Evolutionary conservation across 2,113 vertebrate species (phyloP).

Genomic region (Oreochromis niloticus): DNA sequence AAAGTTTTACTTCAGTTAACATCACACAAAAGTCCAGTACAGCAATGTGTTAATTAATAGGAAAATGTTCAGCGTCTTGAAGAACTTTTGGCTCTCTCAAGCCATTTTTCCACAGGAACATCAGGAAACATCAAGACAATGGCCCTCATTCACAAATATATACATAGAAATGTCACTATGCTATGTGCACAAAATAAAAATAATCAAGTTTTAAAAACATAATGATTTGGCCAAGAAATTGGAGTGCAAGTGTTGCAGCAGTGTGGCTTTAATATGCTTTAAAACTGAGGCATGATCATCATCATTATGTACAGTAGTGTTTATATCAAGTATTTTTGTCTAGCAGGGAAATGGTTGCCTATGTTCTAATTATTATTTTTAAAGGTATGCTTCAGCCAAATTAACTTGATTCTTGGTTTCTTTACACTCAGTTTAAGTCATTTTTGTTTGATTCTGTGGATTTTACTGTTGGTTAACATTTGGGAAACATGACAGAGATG

Average conservation of each 20-base stretch:
- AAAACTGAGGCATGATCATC: neutral
- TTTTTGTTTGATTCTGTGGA: neutral
- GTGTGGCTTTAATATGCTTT: neutral
- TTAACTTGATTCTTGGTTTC: neutral
- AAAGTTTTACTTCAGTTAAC: neutral
- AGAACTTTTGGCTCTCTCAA: neutral
- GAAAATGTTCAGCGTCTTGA: neutral
- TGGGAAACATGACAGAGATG: neutral
- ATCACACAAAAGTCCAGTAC: neutral
- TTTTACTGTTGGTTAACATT: neutral
- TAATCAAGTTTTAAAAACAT: neutral
- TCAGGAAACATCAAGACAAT: neutral
- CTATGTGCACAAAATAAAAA: accelerated
- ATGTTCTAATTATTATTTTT: neutral
- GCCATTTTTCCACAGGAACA: neutral
- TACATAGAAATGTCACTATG: neutral
- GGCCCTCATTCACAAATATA: neutral
- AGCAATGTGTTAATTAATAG: neutral
- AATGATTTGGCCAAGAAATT: neutral
- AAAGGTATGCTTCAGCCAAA: neutral
- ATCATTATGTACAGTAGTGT: neutral
- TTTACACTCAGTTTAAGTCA: neutral
- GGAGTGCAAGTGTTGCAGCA: neutral
- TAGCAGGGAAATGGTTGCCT: neutral
- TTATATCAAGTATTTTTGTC: neutral